Base-by-base conservation (phyloP, 2,797 vertebrate genomes). In the Anniella stebbinsi region DNA sequence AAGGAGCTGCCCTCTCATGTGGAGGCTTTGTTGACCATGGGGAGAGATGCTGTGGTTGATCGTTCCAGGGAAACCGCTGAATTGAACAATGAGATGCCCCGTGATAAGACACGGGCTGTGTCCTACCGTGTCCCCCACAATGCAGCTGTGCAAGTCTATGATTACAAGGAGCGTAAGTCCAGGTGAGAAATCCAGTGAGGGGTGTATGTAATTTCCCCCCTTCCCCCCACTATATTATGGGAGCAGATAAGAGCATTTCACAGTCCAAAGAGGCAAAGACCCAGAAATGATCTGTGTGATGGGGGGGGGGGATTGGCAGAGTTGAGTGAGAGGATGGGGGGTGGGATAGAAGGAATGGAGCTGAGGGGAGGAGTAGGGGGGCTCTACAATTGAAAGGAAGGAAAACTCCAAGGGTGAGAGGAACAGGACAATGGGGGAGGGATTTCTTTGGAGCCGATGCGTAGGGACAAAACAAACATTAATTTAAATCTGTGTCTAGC, bases 111-210 rank as follows among this genome's bases (percentile, higher is more conserved):
- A 70, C 95, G 72, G 0, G 98, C 98, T 30, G 98, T 99, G 10
- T 98, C 98, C 75, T 99, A 97, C 96, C 96, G 98, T 0, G 98
- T 99, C 2, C 98, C 98, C 0, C 98, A 99, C 97, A 99, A 99
- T 0, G 98, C 98, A 0, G 98, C 98, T 0, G 96, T 98, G n/a
- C 98, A 99, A 95, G 98, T 99, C n/a, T 99, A 99, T 0, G 98
- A 99, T 97, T 99, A 99, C 97, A 94, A 98, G 13, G 98, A 98
- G 95, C 98, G 98, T 95, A 96, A 73, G 81, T 98, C 98, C 73
- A 98, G 98, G 98, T 99, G 93, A 93, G 91, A 83, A 63, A 33
- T 54, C 1, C 2, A 0, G 1, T 3, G 17, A 25, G 67, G 0
- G 63, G 51, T 4, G 45, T 80, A 18, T 15, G 6, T 45, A 3